These are phyloP conservation scores for Neodon shergylaensis DNA, from an alignment of 2,113 vertebrate species.

Conservation along the genomic window DNA sequence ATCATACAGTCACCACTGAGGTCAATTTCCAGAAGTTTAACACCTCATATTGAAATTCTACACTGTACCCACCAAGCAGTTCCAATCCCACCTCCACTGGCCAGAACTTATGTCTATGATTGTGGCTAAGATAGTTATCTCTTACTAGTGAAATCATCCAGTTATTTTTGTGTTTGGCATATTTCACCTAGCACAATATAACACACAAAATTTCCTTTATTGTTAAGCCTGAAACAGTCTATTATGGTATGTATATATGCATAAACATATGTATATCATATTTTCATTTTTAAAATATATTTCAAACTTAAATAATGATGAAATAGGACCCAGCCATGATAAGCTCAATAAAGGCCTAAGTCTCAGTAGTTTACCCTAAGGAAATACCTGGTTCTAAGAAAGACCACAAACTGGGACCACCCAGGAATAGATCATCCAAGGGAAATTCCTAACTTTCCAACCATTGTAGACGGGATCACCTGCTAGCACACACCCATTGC, in stretches of 20 bases:
- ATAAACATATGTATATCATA: background rate
- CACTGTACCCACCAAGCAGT: background rate
- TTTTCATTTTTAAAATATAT: background rate
- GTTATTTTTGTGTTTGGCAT: background rate
- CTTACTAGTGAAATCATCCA: background rate
- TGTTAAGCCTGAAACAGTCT: background rate
- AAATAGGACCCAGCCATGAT: no score
- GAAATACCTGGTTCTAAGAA: no score
- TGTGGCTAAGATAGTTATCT: background rate
- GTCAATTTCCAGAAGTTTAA: background rate
- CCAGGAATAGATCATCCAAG: no score
- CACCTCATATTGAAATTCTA: background rate
- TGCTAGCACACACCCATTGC: no score
- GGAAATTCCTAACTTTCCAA: no score
- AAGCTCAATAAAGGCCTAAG: no score
- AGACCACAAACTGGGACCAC: no score
- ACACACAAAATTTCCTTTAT: background rate
- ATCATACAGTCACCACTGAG: background rate
- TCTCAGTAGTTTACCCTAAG: no score
- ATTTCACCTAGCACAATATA: background rate
- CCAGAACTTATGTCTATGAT: background rate
- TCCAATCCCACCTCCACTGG: background rate
- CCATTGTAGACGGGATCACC: no score
- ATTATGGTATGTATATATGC: background rate
- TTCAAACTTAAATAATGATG: background rate